These are phyloP conservation scores for Agrypnia vestita DNA, from an alignment of 1,140 invertebrate genomes.

Conservation along the genomic window DNA sequence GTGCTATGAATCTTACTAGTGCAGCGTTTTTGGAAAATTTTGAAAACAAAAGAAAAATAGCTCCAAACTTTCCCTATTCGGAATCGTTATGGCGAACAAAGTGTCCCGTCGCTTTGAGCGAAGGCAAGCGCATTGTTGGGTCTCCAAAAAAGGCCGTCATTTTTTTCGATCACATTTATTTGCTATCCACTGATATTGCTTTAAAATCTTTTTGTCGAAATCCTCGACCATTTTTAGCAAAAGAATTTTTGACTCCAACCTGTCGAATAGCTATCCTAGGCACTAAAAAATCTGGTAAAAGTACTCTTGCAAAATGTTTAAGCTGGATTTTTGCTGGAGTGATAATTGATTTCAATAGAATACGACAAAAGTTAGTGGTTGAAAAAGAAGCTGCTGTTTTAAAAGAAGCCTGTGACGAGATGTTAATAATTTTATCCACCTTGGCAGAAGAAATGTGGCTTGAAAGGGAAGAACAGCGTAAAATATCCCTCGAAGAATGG, in stretches of 20 bases:
- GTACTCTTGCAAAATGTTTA: constrained; percentile 64
- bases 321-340: constrained; percentile 62
- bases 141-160: constrained; percentile 70
- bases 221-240: constrained; percentile 72
- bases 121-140: constrained; percentile 69
- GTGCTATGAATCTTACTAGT: neutral
- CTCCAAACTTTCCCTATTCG: constrained; percentile 55
- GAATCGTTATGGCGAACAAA: constrained; percentile 73
- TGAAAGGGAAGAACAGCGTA: constrained; percentile 63
- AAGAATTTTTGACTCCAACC: constrained; percentile 65
- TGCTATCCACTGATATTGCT: constrained; percentile 70
- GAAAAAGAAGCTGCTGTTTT: constrained; percentile 40
- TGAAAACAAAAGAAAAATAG: constrained; percentile 64
- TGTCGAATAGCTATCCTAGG: constrained; percentile 70
- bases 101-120: constrained; percentile 75
- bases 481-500: constrained; percentile 62
- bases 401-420: constrained; percentile 67
- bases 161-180: constrained; percentile 76
- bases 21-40: constrained; percentile 66
- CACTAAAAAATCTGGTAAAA: constrained; percentile 66
- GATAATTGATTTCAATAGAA: constrained; percentile 62
- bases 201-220: constrained; percentile 73
- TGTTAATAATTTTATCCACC: constrained; percentile 66
- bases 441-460: constrained; percentile 65
- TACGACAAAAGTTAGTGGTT: neutral